Base-by-base conservation (phyloP, 2,888 invertebrate genomes). In the Elgonia sp. region DNA sequence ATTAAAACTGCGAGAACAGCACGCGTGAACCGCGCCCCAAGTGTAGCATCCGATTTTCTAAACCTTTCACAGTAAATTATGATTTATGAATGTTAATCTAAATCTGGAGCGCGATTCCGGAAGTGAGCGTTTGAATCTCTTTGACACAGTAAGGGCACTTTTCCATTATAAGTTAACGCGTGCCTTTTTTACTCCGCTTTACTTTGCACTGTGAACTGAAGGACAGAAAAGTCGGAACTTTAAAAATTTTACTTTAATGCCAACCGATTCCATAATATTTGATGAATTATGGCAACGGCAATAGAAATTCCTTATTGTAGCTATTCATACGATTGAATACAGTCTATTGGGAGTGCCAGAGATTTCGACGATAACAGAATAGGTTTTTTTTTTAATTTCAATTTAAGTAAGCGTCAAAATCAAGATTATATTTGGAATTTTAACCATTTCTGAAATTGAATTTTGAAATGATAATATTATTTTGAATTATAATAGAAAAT, bases 21-120 rank as follows among this genome's bases (percentile, higher is more conserved):
- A 63, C 29, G 75, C 65, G 72, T 53, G 42, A 76, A 76, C 69
- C 50, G 57, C 84, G 69, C 42, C 50, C 69, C 50, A n/a, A 55
- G 40, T 75, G 46, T 67, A 69, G 83, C 57, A 67, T 76, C 69
- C 37, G 62, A 84, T 69, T 84, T 76, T 76, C 81, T 72, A 72
- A 82, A 82, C 73, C 72, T 82, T 82, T 82, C 81, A 55, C 67
- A 57, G 55, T 65, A 84, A 86, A 82, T 84, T 84, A 82, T 87
- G 86, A 87, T 87, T 87, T 89, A 89, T 89, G 86, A 86, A 89
- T 89, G 76, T 86, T 89, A 89, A 89, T 84, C 76, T 77, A 50
- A 62, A 84, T 62, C 67, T 70, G 72, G 77, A 63, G 86, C 88
- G 85, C 72, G 67, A 67, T 63, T 86, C 80, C 77, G 86, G 73